Conservation (phyloP, 2,113 vertebrate species). For the Microcebus jonahi region DNA sequence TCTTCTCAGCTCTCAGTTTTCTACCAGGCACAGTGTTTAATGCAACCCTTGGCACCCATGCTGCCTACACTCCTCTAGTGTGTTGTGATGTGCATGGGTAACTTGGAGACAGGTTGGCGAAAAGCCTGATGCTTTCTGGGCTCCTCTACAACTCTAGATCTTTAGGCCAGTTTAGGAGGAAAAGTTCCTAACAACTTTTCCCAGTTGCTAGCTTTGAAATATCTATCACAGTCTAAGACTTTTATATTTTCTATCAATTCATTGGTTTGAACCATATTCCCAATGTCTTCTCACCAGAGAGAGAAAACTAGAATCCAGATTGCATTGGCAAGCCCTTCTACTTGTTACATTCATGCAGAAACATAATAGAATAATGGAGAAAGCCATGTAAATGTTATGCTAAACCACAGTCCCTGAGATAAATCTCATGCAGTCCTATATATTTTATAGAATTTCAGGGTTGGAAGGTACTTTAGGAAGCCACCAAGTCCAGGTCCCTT, state of each 20-base stretch:
- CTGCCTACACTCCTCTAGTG: background rate
- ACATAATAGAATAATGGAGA: background rate
- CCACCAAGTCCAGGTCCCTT: background rate
- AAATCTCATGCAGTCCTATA: background rate
- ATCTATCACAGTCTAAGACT: background rate
- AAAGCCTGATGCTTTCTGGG: background rate
- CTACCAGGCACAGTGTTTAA: background rate
- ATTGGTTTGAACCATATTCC: background rate
- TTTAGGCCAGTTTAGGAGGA: background rate
- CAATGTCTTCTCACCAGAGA: background rate
- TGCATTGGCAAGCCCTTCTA: background rate
- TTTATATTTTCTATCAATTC: background rate
- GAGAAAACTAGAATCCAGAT: background rate
- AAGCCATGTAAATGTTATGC: background rate
- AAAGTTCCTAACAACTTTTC: background rate
- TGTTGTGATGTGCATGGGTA: background rate
- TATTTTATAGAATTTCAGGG: background rate
- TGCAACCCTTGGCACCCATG: background rate
- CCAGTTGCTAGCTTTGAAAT: background rate
- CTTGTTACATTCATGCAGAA: background rate
- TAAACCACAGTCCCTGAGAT: background rate
- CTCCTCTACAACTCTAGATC: background rate
- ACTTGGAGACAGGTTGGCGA: background rate
- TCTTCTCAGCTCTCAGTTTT: constrained; percentile 6
- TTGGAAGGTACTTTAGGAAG: background rate